Percentiles rank a stretch among this genome's conserved stretches.
These are phyloP conservation scores for Physeter macrocephalus DNA, from an alignment of 2,113 vertebrate species.

Conservation along the genomic window DNA sequence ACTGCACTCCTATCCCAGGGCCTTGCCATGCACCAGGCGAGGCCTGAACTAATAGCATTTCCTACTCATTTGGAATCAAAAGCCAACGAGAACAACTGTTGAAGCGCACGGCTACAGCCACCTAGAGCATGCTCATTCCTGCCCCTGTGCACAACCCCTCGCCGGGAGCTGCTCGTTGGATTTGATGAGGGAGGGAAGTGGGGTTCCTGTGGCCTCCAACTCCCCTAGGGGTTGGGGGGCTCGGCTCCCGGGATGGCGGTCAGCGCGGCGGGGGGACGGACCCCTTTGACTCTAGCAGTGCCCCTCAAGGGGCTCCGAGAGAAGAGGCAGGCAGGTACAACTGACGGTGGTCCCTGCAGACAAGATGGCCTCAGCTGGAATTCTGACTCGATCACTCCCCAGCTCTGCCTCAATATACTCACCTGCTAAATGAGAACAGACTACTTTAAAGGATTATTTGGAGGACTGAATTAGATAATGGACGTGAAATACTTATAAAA, in stretches of 20 bases:
- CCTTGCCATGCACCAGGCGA: constrained; percentile 46
- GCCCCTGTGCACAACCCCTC: neutral
- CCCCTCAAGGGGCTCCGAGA: neutral
- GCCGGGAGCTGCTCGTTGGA: neutral
- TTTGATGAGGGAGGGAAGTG: neutral
- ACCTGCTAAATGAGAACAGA: neutral
- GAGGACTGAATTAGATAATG: neutral
- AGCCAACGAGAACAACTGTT: constrained; percentile 62
- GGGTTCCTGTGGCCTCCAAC: neutral
- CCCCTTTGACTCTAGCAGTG: neutral
- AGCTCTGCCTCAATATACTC: neutral
- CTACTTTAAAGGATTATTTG: neutral
- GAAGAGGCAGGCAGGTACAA: neutral
- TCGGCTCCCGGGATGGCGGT: neutral
- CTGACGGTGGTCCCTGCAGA: neutral
- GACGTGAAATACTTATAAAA: neutral
- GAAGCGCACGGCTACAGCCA: neutral
- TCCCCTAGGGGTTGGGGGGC: neutral
- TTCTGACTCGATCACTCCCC: neutral
- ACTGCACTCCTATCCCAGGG: constrained; percentile 69
- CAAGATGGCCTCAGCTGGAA: neutral
- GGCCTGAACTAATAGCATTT: constrained; percentile 71
- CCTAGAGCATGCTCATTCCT: neutral
- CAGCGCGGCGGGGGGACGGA: neutral
- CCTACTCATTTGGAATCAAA: constrained; percentile 74